Base-by-base conservation (phyloP, 2,797 vertebrate species). In the Nyctalus aviator region DNA sequence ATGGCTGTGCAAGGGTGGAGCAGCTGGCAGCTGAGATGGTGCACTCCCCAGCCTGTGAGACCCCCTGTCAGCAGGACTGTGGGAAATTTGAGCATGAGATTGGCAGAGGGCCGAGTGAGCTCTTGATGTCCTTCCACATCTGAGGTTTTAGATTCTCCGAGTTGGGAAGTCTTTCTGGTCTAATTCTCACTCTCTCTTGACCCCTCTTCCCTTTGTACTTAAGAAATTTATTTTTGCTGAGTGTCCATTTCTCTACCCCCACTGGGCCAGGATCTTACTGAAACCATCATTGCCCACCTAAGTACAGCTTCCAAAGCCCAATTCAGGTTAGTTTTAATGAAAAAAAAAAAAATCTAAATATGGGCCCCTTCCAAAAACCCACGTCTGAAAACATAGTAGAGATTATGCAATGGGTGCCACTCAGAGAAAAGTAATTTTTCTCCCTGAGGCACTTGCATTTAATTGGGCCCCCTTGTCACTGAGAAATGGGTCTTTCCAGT, bases 401-500 rank as follows among this genome's bases (percentile, higher is more conserved):
- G 55, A 77, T 20, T 12, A 3, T 8, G 3, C 96, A 93, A 93
- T 86, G 92, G 76, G 88, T 77, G 46, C 90, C 95, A 62, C 94
- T 93, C 84, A 27, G 95, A 50, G 69, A 76, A 90, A 82, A 86
- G 37, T 94, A 68, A 62, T 97, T 97, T 94, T 98, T 97, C 97
- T 97, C 97, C 87, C 88, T 57, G 30, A 78, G 62, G 69, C 79
- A 95, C 97, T 89, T 72, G 44, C 30, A 0, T 90, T 71, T 91
- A 53, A 82, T 89, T 95, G 64, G 76, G 84, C 55, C 68, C 83
- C 88, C 96, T 93, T 95, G 95, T 97, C 96, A 97, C 71, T 48
- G 86, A 96, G 92, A 94, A 90, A 55, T 85, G 93, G 94, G 82
- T 90, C 79, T 92, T 97, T 95, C 46, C 10, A 90, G 62, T 94